phyloP scores from a whole-genome alignment of 2,113 vertebrate genomes.

The Fukomys damarensis region DNA sequence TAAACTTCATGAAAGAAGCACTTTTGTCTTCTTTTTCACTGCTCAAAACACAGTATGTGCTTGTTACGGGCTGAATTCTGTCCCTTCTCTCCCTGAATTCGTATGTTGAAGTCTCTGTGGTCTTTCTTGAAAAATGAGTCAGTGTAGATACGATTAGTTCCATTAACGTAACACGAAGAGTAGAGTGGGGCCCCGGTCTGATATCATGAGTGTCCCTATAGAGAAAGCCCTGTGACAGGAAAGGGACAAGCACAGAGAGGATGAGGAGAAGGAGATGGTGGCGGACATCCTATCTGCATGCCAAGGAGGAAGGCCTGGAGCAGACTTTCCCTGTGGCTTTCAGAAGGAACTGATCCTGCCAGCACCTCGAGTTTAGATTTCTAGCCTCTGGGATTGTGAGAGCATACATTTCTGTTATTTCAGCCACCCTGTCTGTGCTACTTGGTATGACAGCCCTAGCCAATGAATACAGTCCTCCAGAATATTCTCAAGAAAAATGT shows the following conservation, averaged over 20 bases:
- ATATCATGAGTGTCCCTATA: neutral
- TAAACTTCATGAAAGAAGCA: neutral
- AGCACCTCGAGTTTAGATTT: neutral
- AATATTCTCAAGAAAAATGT: constrained; percentile 34
- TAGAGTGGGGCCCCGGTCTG: neutral
- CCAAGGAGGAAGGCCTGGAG: neutral
- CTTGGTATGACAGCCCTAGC: neutral
- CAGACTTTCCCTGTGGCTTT: neutral
- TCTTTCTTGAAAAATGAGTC: neutral
- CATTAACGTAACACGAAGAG: neutral
- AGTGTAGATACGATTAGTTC: neutral
- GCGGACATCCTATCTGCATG: no score
- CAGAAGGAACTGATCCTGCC: neutral
- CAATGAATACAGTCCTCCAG: neutral
- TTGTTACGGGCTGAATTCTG: neutral
- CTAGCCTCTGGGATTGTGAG: neutral
- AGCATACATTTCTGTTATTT: neutral
- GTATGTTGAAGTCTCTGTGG: neutral
- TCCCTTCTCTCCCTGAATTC: neutral
- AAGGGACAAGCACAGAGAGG: neutral
- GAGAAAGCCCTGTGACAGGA: neutral
- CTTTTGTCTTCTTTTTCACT: neutral
- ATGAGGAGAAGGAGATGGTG: neutral
- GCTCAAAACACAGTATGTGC: neutral
- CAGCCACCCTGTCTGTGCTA: neutral